Base-by-base conservation (phyloP, 2,888 invertebrate genomes). In the Dasysyrphus albostriatus region DNA sequence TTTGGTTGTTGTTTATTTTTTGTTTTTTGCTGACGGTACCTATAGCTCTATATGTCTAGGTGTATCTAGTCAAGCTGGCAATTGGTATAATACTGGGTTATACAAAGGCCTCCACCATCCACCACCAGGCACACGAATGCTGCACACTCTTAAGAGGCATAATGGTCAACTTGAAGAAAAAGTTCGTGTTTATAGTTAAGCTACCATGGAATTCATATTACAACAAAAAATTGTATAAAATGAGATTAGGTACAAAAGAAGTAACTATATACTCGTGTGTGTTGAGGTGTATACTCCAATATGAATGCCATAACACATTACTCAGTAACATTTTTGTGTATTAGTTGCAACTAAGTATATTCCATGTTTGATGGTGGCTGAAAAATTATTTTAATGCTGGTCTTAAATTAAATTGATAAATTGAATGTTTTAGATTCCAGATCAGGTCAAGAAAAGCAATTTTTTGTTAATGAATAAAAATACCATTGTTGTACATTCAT, bases 101-200 rank as follows among this genome's bases (percentile, higher is more conserved):
- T 39, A 34, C 67, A 37, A 39, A 32, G 70, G 32, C 47, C 16
- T n/a, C n/a, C 8, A 16, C 47, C 3, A n/a, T 10, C 14, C 42
- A n/a, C 14, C 42, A n/a, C 0, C 19, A 24, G 24, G 10, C n/a
- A 24, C 24, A 24, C 2, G 0, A 24, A 7, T 2, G 24, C 19
- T 49, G 16, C 59, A 37, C 42, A 61, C 34, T 32, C 51, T 34
- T 37, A 34, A 73, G 12, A 73, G 12, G 54, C 51, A 32, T 12
- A 54, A 54, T 44, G 75, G 81, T 70, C 81, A 69, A 29, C 42
- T 47, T 54, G 51, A 42, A 42, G 54, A 44, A 72, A 72, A 70
- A 59, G 32, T 80, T 80, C 80, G 75, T 84, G 83, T 78, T 83
- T 61, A 78, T 83, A 56, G 83, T 74, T 67, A n/a, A 59, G 80